Base-by-base conservation (phyloP, 2,888 invertebrate species). In the Dexiosoma caninum region DNA sequence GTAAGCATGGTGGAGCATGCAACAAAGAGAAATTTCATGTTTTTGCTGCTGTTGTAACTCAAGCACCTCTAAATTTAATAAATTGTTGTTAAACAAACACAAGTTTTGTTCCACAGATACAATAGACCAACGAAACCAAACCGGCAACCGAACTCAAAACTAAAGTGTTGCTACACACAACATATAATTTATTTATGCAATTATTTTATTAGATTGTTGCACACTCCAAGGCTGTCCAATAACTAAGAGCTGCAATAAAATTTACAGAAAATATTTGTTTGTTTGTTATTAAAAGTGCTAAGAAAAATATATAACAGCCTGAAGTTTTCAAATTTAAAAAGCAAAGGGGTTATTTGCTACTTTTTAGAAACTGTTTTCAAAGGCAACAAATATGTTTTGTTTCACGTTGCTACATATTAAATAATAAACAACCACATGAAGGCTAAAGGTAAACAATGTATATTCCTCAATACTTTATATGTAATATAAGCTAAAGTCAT, bases 131-230 rank as follows among this genome's bases (percentile, higher is more conserved):
- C 3, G 27, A 55, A 12, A 23, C 44, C 35, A n/a, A n/a, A n/a
- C n/a, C n/a, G n/a, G 55, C 55, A 19, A 55, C 46, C 30, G 57
- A 10, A 16, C 51, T 51, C 21, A 32, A 32, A 60, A 21, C 71
- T n/a, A n/a, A n/a, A 60, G 12, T 35, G 49, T 14, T 21, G 12
- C 21, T 42, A 19, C 66, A 66, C 46, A 74, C 46, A 80, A 62
- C 80, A 67, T 72, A 72, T 80, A 80, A 80, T 80, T 80, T 80
- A 80, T 80, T 80, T 72, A 80, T 80, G 80, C 76, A 80, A 80
- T 80, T 80, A 80, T 80, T 80, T 80, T 80, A 76, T 80, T 80
- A 80, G 80, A 80, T 80, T 80, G 80, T 67, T 80, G 80, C 80
- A 80, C 71, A 80, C 76, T 76, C 71, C 80, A 72, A 80, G 76